Evolutionary conservation across 2,797 vertebrate species (phyloP), one percentile per base, ranked within the genome.

Genomic region (Sebastes variabilis): DNA sequence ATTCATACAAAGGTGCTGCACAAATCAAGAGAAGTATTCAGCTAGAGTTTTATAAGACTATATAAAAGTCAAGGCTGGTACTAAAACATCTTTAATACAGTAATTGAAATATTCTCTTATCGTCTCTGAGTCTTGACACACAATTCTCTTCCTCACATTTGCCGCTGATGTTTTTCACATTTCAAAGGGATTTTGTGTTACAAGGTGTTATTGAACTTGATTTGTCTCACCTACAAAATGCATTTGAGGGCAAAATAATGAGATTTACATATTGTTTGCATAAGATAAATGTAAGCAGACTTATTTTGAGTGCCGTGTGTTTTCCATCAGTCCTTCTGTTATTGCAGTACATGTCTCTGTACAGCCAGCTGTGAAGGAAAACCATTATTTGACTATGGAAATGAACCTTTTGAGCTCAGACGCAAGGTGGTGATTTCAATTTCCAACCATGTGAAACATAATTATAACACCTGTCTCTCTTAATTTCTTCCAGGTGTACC

Each of bases 401-500:
- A 88, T 89, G 32, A 70, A 32, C 3, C 10, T 54, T 55, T 49
- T 38, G 66, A 77, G 69, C 38, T 61, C n/a, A 18, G 55, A n/a
- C 8, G 58, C 61, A 30, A 55, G 32, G 62, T n/a, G n/a, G 16
- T 8, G 29, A 66, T 70, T 89, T 86, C 7, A 58, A 7, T 62
- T 80, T 82, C 56, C 29, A 64, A 8, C 62, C 20, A 14, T 30
- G n/a, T 65, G 72, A 69, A 66, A 52, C 61, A 59, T 71, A 77
- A 81, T 83, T 70, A 38, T 22, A 72, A 72, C 42, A 32, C 54
- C n/a, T 34, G 22, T 80, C 62, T 81, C 66, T 84, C 75, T 80
- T 65, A 11, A 10, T 86, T 82, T 87, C 22, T 82, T 79, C 18
- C 95, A 99, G 98, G 98, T 99, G 66, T 99, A 99, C 95, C 98